These are phyloP conservation scores for Crotalus helleri DNA, from an alignment of 2,113 vertebrate genomes.

Conservation along the genomic window DNA sequence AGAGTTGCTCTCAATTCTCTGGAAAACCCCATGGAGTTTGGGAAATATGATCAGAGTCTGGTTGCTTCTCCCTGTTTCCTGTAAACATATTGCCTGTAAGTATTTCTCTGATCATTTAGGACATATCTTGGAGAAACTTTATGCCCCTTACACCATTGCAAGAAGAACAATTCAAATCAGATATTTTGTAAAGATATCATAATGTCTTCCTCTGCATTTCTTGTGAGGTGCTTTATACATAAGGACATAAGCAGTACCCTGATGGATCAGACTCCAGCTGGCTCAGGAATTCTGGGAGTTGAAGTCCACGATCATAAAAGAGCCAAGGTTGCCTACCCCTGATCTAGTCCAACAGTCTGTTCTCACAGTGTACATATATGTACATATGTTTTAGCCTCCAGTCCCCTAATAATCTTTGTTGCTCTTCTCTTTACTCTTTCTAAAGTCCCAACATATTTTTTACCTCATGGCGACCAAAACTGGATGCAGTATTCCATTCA, in stretches of 20 bases:
- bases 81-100: neutral
- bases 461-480: no score
- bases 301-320: no score
- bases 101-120: neutral
- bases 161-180: neutral
- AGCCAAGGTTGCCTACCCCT: no score
- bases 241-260: neutral
- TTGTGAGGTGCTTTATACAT: neutral
- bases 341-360: neutral
- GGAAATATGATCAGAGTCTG: constrained; percentile 5
- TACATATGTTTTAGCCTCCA: no score
- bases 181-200: neutral
- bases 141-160: neutral
- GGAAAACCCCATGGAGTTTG: constrained; percentile 1
- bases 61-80: neutral
- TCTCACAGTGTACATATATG: neutral
- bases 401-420: no score
- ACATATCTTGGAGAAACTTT: neutral
- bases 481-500: no score
- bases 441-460: no score
- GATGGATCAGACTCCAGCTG: neutral
- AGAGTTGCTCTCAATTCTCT: neutral
- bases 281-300: no score
- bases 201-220: neutral
- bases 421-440: no score